Conservation (phyloP, 2,888 invertebrate species). For the Pterostichus niger region DNA sequence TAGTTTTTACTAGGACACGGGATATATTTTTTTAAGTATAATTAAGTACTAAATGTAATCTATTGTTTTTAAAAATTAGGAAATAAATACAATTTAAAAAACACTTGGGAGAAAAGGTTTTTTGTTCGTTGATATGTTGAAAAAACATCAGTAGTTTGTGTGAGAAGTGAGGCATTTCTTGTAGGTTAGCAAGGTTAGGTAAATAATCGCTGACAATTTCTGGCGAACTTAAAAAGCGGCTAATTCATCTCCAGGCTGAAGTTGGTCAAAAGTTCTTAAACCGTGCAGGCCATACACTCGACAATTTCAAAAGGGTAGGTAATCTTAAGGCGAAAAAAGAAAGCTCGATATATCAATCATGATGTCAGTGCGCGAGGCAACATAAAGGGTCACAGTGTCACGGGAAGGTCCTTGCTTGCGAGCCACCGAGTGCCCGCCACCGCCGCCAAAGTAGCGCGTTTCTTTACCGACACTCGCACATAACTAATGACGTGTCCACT, state of each 20-base stretch:
- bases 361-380: constrained; percentile 70
- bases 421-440: constrained; percentile 48
- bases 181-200: constrained; percentile 14
- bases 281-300: constrained; percentile 49
- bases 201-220: constrained; percentile 38
- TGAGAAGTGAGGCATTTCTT: constrained; percentile 2
- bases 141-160: constrained; percentile 10
- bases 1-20: constrained; percentile 14
- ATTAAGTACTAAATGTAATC: constrained; percentile 19
- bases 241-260: constrained; percentile 45
- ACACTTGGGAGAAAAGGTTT: neutral
- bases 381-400: constrained; percentile 72
- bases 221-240: constrained; percentile 28
- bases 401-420: constrained; percentile 70
- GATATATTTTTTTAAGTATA: constrained; percentile 14
- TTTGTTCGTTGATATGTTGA: neutral
- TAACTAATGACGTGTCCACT: constrained; percentile 74
- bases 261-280: constrained; percentile 51
- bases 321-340: constrained; percentile 68
- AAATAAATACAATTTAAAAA: constrained; percentile 15
- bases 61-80: neutral
- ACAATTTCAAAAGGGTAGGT: constrained; percentile 62
- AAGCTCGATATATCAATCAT: constrained; percentile 73
- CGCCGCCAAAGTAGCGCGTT: constrained; percentile 69
- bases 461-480: constrained; percentile 74